Base-by-base conservation (phyloP, 2,888 invertebrate species). In the Torymus auratus region DNA sequence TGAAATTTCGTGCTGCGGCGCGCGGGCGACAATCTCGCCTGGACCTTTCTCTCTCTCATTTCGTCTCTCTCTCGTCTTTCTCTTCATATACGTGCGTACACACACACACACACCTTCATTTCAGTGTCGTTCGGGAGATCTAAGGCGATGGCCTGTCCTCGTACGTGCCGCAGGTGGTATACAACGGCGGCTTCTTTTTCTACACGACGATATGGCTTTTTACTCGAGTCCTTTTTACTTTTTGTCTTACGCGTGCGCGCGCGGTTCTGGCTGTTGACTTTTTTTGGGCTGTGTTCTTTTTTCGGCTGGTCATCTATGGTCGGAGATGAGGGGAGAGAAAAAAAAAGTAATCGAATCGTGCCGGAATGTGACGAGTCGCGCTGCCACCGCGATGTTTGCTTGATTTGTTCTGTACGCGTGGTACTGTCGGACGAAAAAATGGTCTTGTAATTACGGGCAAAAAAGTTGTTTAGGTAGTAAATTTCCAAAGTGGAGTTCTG, bases 21-120 rank as follows among this genome's bases (percentile, higher is more conserved):
- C 20, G n/a, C n/a, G n/a, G 41, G 88, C 89, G 89, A 90, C 89
- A 90, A 88, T 89, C 87, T 85, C 83, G 84, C 82, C 81, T 41
- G 65, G 15, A 5, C 69, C 62, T 71, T 17, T 58, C 52, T 28
- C 41, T 14, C 17, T 14, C 23, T 17, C 41, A 41, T 41, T 41
- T 13, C 55, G 14, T 28, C 50, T 23, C 53, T 50, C 56, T 83
- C 78, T 81, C 23, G 64, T 56, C 62, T 53, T 23, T 41, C 56
- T 13, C 55, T 68, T 69, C 70, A 13, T 72, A 1, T 62, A 68
- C 28, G 67, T 71, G 60, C 11, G n/a, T 65, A 23, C 2, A 14
- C 28, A 1, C 60, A 67, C 56, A 11, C 52, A 28, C 65, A 20
- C 50, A 62, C 80, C 64, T 78, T 83, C 80, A 68, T 82, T 82